Percentiles rank a stretch among this genome's conserved stretches.
phyloP scores from a whole-genome alignment of 2,888 invertebrate genomes.

The Leistus spinibarbis region DNA sequence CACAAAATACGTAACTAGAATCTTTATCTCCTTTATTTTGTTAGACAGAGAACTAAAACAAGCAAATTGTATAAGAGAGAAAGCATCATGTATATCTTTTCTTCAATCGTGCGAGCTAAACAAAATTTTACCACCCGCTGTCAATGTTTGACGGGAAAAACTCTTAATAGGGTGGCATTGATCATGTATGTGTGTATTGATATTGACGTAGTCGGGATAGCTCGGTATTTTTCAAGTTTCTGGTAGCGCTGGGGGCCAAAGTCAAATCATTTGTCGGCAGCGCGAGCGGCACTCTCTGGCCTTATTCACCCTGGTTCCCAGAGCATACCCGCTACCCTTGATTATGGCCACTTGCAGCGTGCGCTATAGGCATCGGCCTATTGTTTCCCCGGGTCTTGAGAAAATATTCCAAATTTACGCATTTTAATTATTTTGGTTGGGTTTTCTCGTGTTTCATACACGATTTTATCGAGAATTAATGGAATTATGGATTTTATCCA shows the following conservation, averaged over 20 bases:
- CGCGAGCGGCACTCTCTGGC: background rate
- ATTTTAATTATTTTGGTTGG: too few species aligned
- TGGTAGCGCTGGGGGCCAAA: background rate
- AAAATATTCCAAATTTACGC: background rate
- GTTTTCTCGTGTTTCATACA: too few species aligned
- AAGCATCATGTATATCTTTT: background rate
- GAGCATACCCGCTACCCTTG: background rate
- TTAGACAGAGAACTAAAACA: too few species aligned
- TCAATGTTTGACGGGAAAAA: conserved; percentile 10
- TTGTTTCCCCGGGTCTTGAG: background rate
- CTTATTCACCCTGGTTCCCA: background rate
- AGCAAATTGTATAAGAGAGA: too few species aligned
- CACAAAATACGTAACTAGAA: too few species aligned
- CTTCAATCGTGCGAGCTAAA: background rate
- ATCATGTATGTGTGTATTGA: background rate
- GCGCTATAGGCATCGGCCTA: background rate
- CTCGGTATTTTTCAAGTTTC: background rate
- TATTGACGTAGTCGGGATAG: background rate
- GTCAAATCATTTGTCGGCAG: conserved; percentile 5
- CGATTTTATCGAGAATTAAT: too few species aligned
- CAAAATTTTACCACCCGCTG: conserved; percentile 4
- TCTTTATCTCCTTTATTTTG: too few species aligned
- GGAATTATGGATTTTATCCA: too few species aligned
- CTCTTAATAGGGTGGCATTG: background rate
- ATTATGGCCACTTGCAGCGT: background rate